These are phyloP conservation scores for Scaptomyza montana DNA, from an alignment of 1,140 invertebrate genomes.

Conservation along the genomic window DNA sequence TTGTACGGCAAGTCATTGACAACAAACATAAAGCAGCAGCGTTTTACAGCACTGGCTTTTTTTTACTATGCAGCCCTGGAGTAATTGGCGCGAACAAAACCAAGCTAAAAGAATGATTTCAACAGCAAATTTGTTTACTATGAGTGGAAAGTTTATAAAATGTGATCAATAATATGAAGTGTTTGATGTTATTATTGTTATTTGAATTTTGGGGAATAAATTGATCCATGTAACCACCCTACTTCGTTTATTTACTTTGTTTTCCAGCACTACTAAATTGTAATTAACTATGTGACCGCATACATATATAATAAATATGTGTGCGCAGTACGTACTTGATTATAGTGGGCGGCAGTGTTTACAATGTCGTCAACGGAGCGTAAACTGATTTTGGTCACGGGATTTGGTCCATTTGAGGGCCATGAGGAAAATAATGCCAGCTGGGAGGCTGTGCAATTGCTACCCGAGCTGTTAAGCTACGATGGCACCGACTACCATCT, in stretches of 20 bases:
- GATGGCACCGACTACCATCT: constrained; percentile 83
- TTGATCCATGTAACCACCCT: constrained; percentile 3
- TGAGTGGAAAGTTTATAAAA: too few species aligned
- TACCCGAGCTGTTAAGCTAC: constrained; percentile 80
- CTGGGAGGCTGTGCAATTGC: constrained; percentile 87
- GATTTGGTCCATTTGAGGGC: constrained; percentile 89
- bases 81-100: neutral
- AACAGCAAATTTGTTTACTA: neutral
- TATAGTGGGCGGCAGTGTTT: constrained; percentile 28
- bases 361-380: constrained; percentile 56
- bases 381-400: constrained; percentile 86
- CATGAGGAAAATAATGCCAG: constrained; percentile 88
- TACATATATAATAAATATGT: neutral
- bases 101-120: neutral
- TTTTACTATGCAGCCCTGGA: neutral
- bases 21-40: too few species aligned
- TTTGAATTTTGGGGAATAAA: neutral
- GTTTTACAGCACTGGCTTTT: constrained; percentile 1
- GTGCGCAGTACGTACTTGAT: constrained; percentile 1
- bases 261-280: constrained; percentile 13
- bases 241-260: neutral
- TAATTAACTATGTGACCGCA: neutral
- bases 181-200: too few species aligned
- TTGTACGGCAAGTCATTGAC: neutral
- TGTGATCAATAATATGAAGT: too few species aligned